Conservation (phyloP, 2,797 vertebrate genomes). For the Pelochelys cantorii region DNA sequence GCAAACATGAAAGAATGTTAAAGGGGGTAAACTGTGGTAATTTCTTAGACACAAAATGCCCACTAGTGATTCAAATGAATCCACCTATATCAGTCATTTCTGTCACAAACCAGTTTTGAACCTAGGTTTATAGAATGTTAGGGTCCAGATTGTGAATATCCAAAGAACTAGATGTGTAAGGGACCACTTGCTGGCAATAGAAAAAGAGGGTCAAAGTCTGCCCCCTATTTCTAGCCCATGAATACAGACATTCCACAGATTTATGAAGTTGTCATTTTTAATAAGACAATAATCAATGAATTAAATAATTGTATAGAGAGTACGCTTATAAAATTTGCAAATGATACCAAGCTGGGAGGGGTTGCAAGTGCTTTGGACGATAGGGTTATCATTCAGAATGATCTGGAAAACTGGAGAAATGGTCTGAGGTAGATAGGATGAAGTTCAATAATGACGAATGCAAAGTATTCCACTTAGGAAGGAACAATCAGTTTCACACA, state of each 20-base stretch:
- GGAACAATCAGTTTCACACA: no score
- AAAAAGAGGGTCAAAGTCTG: neutral
- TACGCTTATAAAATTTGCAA: no score
- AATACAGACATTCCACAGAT: neutral
- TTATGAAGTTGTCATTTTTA: neutral
- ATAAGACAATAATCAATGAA: no score
- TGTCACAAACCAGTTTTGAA: neutral
- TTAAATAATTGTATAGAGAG: no score
- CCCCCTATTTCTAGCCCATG: neutral
- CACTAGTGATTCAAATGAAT: neutral
- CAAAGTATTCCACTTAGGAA: no score
- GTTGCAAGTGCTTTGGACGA: no score
- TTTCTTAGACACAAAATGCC: neutral
- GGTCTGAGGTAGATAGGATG: no score
- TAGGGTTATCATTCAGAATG: no score
- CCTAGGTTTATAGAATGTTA: neutral
- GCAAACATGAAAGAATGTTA: accelerated
- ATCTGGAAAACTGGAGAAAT: no score
- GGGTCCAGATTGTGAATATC: neutral
- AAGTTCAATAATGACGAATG: no score
- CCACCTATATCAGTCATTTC: neutral
- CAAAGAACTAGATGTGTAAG: neutral
- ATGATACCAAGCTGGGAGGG: no score
- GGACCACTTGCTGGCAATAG: neutral
- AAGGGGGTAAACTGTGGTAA: neutral